These are phyloP conservation scores for Geococcyx californianus DNA, from an alignment of 2,113 vertebrate genomes.

Conservation along the genomic window DNA sequence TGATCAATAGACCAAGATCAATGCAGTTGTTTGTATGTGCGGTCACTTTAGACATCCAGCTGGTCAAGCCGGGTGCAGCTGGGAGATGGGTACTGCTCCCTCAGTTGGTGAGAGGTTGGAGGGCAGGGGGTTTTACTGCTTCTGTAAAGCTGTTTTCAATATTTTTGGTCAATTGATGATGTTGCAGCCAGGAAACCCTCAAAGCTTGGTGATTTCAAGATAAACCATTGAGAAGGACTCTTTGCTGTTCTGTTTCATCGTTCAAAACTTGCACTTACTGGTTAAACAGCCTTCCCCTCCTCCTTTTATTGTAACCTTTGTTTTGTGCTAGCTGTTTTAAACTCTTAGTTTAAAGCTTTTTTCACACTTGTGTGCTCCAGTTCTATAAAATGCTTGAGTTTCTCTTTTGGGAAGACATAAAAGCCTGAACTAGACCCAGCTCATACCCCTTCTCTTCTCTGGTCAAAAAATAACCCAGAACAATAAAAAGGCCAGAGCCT, in stretches of 20 bases:
- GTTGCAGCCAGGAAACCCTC: neutral
- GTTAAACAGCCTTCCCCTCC: neutral
- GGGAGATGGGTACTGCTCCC: neutral
- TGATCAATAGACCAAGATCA: neutral
- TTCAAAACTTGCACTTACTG: neutral
- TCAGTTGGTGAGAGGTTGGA: accelerated
- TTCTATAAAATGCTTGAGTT: neutral
- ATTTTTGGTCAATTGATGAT: neutral
- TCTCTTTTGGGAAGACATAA: neutral
- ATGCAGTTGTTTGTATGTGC: neutral
- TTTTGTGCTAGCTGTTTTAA: neutral
- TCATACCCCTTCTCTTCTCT: neutral
- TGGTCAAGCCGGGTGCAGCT: neutral
- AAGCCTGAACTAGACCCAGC: neutral
- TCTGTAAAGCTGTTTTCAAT: neutral
- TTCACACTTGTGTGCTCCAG: neutral
- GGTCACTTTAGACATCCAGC: neutral
- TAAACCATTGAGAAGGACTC: neutral
- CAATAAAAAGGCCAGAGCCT: neutral
- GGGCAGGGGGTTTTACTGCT: neutral
- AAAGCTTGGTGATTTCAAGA: neutral
- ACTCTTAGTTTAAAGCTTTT: neutral
- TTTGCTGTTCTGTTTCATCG: neutral
- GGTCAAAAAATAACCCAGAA: neutral
- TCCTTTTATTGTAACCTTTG: neutral